Evolutionary conservation across 2,113 vertebrate species (phyloP), one percentile per base, ranked within the genome.

Genomic region (Anolis carolinensis): DNA sequence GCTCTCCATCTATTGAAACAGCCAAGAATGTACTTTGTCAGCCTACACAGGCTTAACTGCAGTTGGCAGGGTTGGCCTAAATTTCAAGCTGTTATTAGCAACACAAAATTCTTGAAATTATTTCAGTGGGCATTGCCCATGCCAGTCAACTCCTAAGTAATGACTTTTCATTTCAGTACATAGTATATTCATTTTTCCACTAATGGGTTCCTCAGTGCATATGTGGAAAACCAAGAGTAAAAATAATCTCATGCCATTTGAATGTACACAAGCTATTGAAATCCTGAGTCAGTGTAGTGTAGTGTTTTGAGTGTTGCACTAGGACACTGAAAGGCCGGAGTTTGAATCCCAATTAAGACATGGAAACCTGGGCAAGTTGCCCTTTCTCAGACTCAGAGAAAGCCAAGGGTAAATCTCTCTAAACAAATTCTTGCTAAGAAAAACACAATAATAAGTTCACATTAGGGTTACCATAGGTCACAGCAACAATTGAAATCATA

Each of bases 101-200:
- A 95, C 89, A 90, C 39, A 85, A 89, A 94, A 94, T 95, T 92
- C 85, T 86, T 91, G 80, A 84, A 94, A 92, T 92, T 89, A 84
- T 87, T 91, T 71, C 78, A 89, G n/a, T 76, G 87, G 85, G 88
- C 86, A 92, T 80, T 86, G 72, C 71, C 85, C 89, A 86, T 75
- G 48, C 84, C 89, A 85, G 71, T 39, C 89, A 44, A 90, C 76
- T 32, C 82, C 20, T 87, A 80, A 92, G 73, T n/a, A 52, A 85
- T 89, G 88, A 76, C 87, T 91, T 93, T 89, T 88, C 87, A 89
- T 75, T 70, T 87, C 76, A 39, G 32, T 23, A 39, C n/a, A 50
- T 80, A 86, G 84, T 87, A 87, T 86, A 0, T 83, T 16, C 48
- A 91, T 90, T 93, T 92, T 82, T 85, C 21, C 72, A 63, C 30